These are phyloP conservation scores for Tetropium fuscum DNA, from an alignment of 2,888 invertebrate species.

Conservation along the genomic window DNA sequence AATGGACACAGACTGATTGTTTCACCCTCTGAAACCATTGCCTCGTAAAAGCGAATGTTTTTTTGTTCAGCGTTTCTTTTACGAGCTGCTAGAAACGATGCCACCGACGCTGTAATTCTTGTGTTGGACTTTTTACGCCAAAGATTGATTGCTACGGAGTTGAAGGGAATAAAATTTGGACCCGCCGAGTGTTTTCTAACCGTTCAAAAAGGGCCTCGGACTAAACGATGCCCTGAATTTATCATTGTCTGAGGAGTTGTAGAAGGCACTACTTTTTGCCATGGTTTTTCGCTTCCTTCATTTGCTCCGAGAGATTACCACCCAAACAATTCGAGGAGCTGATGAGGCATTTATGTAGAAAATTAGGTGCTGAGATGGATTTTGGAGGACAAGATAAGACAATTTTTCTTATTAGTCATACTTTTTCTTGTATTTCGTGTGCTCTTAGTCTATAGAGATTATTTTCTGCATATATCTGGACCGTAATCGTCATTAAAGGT, in stretches of 20 bases:
- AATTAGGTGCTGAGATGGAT: no score
- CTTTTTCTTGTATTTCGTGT: no score
- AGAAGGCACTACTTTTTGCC: background rate
- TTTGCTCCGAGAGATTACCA: no score
- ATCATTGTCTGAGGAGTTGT: constrained; percentile 1
- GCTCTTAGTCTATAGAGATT: no score
- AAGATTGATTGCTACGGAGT: constrained; percentile 39
- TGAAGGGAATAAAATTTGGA: constrained; percentile 32
- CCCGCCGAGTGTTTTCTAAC: constrained; percentile 9
- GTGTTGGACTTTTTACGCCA: constrained; percentile 42
- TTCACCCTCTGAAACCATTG: constrained; percentile 47
- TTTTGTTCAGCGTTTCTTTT: constrained; percentile 40
- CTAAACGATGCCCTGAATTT: constrained; percentile 11
- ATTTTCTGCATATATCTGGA: no score
- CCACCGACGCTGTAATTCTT: constrained; percentile 46
- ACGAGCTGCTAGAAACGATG: constrained; percentile 48
- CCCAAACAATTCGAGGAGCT: no score
- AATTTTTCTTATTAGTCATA: no score
- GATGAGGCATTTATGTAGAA: no score
- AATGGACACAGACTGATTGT: constrained; percentile 55
- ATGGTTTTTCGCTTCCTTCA: no score
- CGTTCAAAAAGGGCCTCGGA: constrained; percentile 1
- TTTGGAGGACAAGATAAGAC: no score
- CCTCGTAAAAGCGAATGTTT: constrained; percentile 46
- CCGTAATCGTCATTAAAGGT: no score